phyloP scores from a whole-genome alignment of 2,888 invertebrate genomes.

The Apamea epomidion region DNA sequence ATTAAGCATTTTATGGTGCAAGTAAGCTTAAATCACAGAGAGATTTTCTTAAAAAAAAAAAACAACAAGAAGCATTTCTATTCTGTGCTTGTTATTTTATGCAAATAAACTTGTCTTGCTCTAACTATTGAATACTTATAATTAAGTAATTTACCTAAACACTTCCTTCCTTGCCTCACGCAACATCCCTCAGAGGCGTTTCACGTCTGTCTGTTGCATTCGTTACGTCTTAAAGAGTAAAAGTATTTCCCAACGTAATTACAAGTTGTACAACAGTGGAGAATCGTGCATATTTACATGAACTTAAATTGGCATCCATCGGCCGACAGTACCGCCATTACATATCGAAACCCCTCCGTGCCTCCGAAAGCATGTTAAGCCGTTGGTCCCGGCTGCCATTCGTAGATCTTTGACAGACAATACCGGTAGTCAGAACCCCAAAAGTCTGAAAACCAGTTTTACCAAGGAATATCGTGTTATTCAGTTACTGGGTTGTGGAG shows the following conservation, averaged over 20 bases:
- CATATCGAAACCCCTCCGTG: not conserved
- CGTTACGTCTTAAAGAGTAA: slow-evolving; percentile 56
- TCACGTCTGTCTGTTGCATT: slow-evolving; percentile 52
- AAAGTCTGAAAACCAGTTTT: not conserved
- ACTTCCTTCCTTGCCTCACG: slow-evolving; percentile 40
- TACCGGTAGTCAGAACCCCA: not conserved
- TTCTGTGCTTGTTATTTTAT: not conserved
- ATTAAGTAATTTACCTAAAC: slow-evolving; percentile 49
- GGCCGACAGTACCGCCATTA: slow-evolving; percentile 49
- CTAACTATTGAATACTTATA: slow-evolving; percentile 24
- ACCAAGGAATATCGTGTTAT: not conserved
- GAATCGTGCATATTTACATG: slow-evolving; percentile 71
- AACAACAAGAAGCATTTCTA: not conserved
- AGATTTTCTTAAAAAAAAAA: not conserved
- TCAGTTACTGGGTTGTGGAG: not conserved
- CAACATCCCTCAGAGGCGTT: slow-evolving; percentile 52
- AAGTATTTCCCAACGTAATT: slow-evolving; percentile 72
- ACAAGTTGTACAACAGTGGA: slow-evolving; percentile 59
- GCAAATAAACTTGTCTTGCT: slow-evolving; percentile 18
- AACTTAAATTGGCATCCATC: slow-evolving; percentile 62
- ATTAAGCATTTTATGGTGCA: not conserved
- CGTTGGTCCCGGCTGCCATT: not conserved
- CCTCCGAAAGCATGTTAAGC: not conserved
- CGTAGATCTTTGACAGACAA: not conserved
- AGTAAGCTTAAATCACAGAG: not conserved